Evolutionary conservation across 2,113 vertebrate species (phyloP), one percentile per base, ranked within the genome.

Genomic region (Prietella phreatophila): DNA sequence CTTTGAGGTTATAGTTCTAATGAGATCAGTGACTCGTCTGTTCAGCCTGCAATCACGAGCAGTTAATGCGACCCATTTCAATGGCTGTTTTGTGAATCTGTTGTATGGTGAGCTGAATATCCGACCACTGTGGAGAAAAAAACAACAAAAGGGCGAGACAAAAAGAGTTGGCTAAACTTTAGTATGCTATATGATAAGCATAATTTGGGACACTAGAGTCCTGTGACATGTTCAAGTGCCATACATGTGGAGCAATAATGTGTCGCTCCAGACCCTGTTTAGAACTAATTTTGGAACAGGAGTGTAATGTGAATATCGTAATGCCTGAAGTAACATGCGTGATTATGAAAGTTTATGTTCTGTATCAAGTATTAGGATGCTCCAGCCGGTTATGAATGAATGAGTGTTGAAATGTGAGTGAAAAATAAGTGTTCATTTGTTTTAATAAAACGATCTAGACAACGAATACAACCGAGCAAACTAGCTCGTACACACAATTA

Each of bases 111-210:
- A 83, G 85, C 88, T 89, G 88, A 91, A 83, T 75, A 76, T 84
- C 92, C 39, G 69, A 19, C 47, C 5, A 10, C 47, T 30, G 4
- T 75, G 33, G 1, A 56, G 91, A 93, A 86, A 88, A 86, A 91
- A 87, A 92, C 84, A 88, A 50, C 47, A 50, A 50, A 50, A 78
- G 56, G n/a, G 63, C 6, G 47, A 81, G 39, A 25, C 10, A 76
- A 47, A 76, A 76, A 25, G 22, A 76, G 3, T 27, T 47, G 39
- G 25, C 22, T 50, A 14, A 50, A 78, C 2, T 73, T 7, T 73
- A 73, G 33, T 20, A 20, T 73, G 69, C 30, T 73, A 39, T 22
- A 47, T 47, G 42, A 47, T 47, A 5, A 47, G 42, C 42, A 47
- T 47, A 0, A 47, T 47, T 47, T 7, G 42, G 42, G 42, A 47